These are phyloP conservation scores for Chaenodraco wilsoni DNA, from an alignment of 2,797 vertebrate genomes.

Conservation along the genomic window DNA sequence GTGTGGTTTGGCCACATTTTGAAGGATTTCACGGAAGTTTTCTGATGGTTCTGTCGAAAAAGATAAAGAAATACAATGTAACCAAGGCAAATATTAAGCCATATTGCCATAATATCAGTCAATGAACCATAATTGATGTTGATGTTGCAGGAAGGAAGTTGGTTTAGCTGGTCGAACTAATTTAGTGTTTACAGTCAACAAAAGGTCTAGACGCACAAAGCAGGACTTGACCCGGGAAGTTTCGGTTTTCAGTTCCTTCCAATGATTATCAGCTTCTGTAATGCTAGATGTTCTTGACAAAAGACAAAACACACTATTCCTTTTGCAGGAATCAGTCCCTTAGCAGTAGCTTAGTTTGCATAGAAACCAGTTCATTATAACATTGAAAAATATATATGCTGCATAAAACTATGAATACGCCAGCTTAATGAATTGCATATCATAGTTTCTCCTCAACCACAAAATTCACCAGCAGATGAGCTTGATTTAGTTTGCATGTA, in stretches of 20 bases:
- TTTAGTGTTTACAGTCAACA: slow-evolving; percentile 67
- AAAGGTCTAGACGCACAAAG: slow-evolving; percentile 47
- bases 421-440: background rate
- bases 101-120: slow-evolving; percentile 64
- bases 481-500: background rate
- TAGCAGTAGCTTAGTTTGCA: background rate
- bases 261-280: slow-evolving; percentile 1
- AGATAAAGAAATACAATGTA: slow-evolving; percentile 60
- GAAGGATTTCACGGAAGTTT: slow-evolving; percentile 97
- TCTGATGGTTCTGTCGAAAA: slow-evolving; percentile 90
- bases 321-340: background rate
- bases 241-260: slow-evolving; percentile 53
- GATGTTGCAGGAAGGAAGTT: slow-evolving; percentile 67
- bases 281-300: slow-evolving; percentile 6
- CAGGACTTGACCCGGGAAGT: slow-evolving; percentile 25
- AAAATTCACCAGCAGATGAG: background rate
- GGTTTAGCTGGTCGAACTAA: slow-evolving; percentile 55
- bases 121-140: slow-evolving; percentile 45
- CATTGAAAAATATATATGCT: background rate
- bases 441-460: slow-evolving; percentile 2
- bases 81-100: slow-evolving; percentile 41
- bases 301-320: slow-evolving; percentile 10
- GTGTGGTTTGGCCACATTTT: slow-evolving; percentile 97
- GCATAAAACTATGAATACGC: background rate
- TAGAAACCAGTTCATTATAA: background rate